phyloP scores from a whole-genome alignment of 2,113 vertebrate species.

The Glareola pratincola region DNA sequence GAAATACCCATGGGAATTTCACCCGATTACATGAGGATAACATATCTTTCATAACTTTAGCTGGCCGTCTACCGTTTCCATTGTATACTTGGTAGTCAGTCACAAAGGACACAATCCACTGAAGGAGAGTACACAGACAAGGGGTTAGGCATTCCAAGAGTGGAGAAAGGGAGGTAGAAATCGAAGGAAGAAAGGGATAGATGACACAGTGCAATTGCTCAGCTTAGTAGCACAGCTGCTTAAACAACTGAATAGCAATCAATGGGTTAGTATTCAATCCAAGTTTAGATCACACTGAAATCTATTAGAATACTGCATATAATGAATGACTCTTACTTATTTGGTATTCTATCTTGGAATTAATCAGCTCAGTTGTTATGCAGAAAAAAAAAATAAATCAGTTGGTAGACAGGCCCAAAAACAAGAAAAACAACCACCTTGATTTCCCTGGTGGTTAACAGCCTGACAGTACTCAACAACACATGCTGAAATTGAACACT shows the following conservation, averaged over 20 bases:
- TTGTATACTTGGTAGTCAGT: constrained; percentile 24
- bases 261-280: constrained; percentile 60
- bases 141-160: constrained; percentile 30
- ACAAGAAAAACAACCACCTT: constrained; percentile 8
- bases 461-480: constrained; percentile 14
- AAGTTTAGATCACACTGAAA: constrained; percentile 68
- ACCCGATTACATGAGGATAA: constrained; percentile 22
- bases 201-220: constrained; percentile 57
- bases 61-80: constrained; percentile 37
- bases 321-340: constrained; percentile 62
- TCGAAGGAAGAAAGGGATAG: constrained; percentile 13
- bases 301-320: constrained; percentile 59
- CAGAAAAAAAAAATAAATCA: background rate
- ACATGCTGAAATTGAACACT: constrained; percentile 25
- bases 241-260: constrained; percentile 63
- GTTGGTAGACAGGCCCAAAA: constrained; percentile 10
- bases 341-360: constrained; percentile 66
- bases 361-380: constrained; percentile 67
- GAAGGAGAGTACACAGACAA: constrained; percentile 40
- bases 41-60: constrained; percentile 33
- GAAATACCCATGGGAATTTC: constrained; percentile 43
- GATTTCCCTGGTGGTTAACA: constrained; percentile 58
- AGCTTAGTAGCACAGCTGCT: constrained; percentile 50
- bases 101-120: constrained; percentile 22
- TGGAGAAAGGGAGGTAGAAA: constrained; percentile 36